These are phyloP conservation scores for Hipposideros larvatus DNA, from an alignment of 2,797 vertebrate genomes.

Conservation along the genomic window DNA sequence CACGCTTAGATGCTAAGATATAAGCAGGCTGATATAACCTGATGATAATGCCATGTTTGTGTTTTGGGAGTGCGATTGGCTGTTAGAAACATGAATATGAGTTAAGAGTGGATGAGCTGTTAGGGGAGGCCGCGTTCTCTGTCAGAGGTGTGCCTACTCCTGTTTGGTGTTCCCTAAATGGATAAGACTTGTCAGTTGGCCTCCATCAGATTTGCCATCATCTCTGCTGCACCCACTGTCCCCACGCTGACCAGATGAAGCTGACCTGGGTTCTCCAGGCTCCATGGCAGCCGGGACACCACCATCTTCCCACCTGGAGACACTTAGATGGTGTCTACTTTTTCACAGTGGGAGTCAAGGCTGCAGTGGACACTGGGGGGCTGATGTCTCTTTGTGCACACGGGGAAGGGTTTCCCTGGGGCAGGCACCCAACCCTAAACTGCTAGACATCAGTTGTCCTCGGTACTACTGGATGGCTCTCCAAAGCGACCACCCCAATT, in stretches of 20 bases:
- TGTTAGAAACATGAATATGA: not conserved
- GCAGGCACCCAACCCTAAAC: not conserved
- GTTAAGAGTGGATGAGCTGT: not conserved
- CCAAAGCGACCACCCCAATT: not conserved
- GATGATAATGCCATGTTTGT: not conserved
- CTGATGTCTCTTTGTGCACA: not conserved
- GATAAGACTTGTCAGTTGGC: not conserved
- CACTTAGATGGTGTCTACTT: not conserved
- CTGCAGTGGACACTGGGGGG: too few relatives aligned
- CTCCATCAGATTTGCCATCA: not conserved
- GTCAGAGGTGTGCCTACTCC: not conserved
- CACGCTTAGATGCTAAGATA: not conserved
- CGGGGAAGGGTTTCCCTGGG: not conserved
- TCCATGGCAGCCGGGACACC: not conserved
- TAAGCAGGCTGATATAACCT: not conserved
- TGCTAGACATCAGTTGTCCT: not conserved
- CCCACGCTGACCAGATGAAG: not conserved
- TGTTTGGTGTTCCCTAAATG: not conserved
- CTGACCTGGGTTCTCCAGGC: too few relatives aligned
- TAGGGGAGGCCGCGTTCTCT: fast-evolving
- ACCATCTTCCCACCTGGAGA: not conserved
- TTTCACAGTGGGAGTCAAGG: not conserved
- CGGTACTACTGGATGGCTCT: fast-evolving
- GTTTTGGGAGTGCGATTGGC: not conserved
- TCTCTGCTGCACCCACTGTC: not conserved